Base-by-base conservation (phyloP, 2,797 vertebrate species). In the Halcyon badia region DNA sequence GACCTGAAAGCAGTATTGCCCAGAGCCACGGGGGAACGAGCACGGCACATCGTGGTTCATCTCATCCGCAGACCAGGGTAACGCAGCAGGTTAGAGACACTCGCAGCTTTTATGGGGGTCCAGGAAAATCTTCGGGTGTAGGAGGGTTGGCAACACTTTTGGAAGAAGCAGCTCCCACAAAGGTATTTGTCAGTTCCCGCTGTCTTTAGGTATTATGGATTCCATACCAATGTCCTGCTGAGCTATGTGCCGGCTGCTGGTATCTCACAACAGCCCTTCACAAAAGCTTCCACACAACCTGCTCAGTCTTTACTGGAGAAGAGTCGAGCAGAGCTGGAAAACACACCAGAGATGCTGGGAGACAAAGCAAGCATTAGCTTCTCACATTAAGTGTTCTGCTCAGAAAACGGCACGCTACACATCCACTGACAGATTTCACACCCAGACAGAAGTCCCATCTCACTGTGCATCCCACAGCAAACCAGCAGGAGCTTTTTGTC, bases 1-100 rank as follows among this genome's bases (percentile, higher is more conserved):
- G 93, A 92, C 35, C 91, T 65, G 79, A 82, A 91, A 95, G 70
- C 94, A 75, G 3, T 58, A 22, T 0, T 56, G 44, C 78, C 46
- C 73, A 65, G 20, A 72, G 83, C 31, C 82, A 11, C 54, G 15
- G 61, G 41, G 76, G 75, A 81, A 70, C 0, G 33, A 80, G 87
- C 76, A 35, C 37, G 35, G 90, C 52, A 10, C 35, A 5, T 3
- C 11, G 1, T 4, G 12, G 66, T 39, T 41, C 26, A 37, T 22
- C 70, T 87, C 83, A 49, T 5, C 37, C 85, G 35, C 6, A 17
- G 39, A 52, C 49, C 2, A 9, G 35, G 73, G 21, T 61, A 49
- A 65, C 1, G 25, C 91, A 83, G 88, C 83, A 11, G 35, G 69
- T 7, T 31, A 54, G 21, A 25, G 66, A 21, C 0, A 2, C 4